Conservation (phyloP, 2,888 invertebrate genomes). For the Hedya salicella region DNA sequence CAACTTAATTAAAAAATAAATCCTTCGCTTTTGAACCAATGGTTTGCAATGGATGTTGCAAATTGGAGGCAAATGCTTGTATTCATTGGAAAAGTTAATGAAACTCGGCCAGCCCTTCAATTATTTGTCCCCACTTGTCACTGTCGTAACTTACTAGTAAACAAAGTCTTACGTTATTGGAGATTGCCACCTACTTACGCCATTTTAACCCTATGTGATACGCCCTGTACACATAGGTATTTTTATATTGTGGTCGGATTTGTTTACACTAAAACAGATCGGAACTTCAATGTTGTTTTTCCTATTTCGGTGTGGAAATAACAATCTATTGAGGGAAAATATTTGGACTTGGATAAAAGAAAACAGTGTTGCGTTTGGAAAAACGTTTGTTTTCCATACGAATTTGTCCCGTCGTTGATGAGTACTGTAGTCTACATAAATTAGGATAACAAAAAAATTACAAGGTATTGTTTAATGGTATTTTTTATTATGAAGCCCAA, state of each 20-base stretch:
- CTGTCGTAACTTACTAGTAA: constrained; percentile 46
- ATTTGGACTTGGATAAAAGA: background rate
- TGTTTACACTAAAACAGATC: constrained; percentile 16
- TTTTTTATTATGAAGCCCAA: no score
- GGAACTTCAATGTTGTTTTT: background rate
- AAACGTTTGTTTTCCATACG: background rate
- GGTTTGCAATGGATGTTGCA: constrained; percentile 65
- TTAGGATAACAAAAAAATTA: no score
- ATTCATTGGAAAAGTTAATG: constrained; percentile 83
- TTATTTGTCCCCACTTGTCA: constrained; percentile 56
- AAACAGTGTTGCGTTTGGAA: background rate
- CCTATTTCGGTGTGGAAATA: background rate
- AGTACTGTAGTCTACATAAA: no score
- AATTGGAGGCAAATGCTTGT: constrained; percentile 76
- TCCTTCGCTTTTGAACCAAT: constrained; percentile 50
- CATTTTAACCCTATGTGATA: background rate
- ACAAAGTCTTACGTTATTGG: background rate
- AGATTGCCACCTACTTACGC: background rate
- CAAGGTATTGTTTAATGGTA: no score
- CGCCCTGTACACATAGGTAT: background rate
- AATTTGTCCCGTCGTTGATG: background rate
- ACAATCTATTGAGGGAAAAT: background rate
- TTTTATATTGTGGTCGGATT: background rate
- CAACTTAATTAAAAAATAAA: background rate
- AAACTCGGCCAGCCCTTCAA: constrained; percentile 74